Base-by-base conservation (phyloP, 2,797 vertebrate genomes). In the Rhinogobio ventralis region DNA sequence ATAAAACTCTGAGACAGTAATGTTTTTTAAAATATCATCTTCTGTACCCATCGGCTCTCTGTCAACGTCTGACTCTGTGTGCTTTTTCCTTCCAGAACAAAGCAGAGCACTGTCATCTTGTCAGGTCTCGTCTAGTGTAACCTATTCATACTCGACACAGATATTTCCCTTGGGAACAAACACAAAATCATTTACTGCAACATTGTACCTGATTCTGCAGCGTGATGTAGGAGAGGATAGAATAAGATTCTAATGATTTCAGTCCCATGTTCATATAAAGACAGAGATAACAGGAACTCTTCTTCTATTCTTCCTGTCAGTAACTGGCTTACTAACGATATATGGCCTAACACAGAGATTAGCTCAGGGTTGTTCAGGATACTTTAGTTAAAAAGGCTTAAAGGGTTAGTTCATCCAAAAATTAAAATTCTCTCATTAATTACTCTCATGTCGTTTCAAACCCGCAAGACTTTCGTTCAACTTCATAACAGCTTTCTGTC, bases 151-250 rank as follows among this genome's bases (percentile, higher is more conserved):
- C 42, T 66, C 10, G 28, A 79, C 55, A 64, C 39, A 55, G 68
- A 79, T 85, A 72, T 85, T 79, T 73, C 83, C 76, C 76, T 51
- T 66, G 55, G 83, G 76, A 85, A 85, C 76, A 55, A 51, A 72
- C 55, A 46, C 75, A 78, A 84, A 79, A 75, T 78, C 57, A 80
- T 72, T 85, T 85, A 79, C 67, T 73, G 76, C 83, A 72, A 73
- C 66, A 75, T 78, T 84, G 82, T 62, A 25, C 45, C 77, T 72
- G 42, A 64, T 79, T 79, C 68, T 73, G 67, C 67, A 66, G 45
- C 28, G 23, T 79, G 68, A 66, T 73, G 83, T 64, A 39, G 76
- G n/a, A 72, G 76, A 25, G n/a, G 55, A 73, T 49, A 55, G 55
- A 79, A 69, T 73, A 79, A 64, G 36, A 82, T 49, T 53, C 23